These are phyloP conservation scores for Telmatochromis sp. DNA, from an alignment of 2,113 vertebrate species.

Conservation along the genomic window DNA sequence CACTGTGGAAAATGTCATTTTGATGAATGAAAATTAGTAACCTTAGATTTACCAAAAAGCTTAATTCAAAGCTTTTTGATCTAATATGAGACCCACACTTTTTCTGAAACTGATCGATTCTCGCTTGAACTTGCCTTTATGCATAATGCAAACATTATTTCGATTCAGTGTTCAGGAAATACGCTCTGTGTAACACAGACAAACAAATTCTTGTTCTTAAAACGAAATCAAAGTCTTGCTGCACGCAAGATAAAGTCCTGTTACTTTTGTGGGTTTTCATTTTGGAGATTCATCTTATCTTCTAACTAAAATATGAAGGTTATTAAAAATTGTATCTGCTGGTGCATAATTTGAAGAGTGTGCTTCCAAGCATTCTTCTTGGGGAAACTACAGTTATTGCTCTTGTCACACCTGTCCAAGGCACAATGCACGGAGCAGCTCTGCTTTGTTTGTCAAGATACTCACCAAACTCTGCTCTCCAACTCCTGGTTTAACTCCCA, in stretches of 20 bases:
- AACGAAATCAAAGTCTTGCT: not conserved
- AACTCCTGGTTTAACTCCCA: constrained; percentile 55
- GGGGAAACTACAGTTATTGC: constrained; percentile 20
- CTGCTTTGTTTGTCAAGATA: constrained; percentile 59
- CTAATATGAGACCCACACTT: not conserved
- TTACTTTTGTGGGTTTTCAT: not conserved
- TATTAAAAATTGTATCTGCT: not conserved
- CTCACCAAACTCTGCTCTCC: constrained; percentile 52
- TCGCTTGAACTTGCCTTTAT: not conserved
- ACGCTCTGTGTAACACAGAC: not conserved
- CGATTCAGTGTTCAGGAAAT: not conserved
- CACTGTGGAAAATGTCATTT: not conserved
- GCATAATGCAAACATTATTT: not conserved
- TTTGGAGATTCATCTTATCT: not conserved
- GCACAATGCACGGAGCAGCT: constrained; percentile 24
- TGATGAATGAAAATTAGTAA: not conserved
- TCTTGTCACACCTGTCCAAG: constrained; percentile 59
- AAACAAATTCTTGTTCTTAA: not conserved
- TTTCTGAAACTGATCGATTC: not conserved
- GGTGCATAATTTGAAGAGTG: not conserved
- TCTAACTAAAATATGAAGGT: not conserved
- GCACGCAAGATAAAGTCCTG: not conserved
- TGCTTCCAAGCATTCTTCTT: not conserved
- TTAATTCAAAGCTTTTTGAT: not conserved
- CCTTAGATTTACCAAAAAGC: not conserved